Evolutionary conservation across 2,888 invertebrate species (phyloP), one percentile per base, ranked within the genome.

Genomic region (Candidula unifasciata): DNA sequence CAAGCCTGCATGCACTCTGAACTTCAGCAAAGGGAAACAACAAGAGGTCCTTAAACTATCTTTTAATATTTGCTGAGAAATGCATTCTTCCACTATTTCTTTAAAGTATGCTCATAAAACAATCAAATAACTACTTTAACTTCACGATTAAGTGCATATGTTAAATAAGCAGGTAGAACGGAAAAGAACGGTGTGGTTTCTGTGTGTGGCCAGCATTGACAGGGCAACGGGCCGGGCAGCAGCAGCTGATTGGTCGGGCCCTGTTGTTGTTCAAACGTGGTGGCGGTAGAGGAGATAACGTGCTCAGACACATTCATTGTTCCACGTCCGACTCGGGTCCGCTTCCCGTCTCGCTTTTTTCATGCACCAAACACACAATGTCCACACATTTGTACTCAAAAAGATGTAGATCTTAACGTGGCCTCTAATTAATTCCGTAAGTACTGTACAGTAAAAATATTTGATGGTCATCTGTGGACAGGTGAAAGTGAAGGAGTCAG

Each of bases 241-340:
- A 83, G 71, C 86, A 83, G 88, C 88, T 90, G 91, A 92, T 92
- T 92, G 91, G 91, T 87, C 87, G 88, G 83, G 60, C 73, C 77
- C 73, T 87, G 86, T 88, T 89, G 89, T 89, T 89, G 90, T 92
- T 92, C 91, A 91, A 92, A 92, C 89, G 86, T 83, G 84, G 90
- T 89, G 91, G 91, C 91, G 91, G 91, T 88, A 90, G 86, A 82
- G 64, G 68, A 73, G 64, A 35, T 57, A 73, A 80, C 86, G 88
- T 86, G 88, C 86, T 87, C 86, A 87, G 88, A 84, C 88, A 89
- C 86, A 89, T 87, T 87, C 86, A 33, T 54, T 33, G 27, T 54
- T 30, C 27, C 3, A 30, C 73, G 16, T n/a, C 54, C 30, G 54
- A 24, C 21, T n/a, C 44, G 8, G 16, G 27, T 64, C 76, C 8